These are phyloP conservation scores for Todiramphus saurophagus DNA, from an alignment of 2,113 vertebrate species.

Conservation along the genomic window DNA sequence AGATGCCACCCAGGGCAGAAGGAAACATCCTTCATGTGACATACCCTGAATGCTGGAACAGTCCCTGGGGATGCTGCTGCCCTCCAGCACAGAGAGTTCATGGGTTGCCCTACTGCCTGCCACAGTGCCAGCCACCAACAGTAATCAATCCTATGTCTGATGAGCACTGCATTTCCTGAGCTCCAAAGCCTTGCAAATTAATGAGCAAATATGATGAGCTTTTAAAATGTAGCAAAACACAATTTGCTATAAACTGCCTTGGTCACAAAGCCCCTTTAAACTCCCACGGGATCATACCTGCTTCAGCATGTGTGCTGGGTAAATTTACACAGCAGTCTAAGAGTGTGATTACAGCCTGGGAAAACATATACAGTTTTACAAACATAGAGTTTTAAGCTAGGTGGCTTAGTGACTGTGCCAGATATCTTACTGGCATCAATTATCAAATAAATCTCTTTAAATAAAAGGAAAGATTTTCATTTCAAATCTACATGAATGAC, in stretches of 20 bases:
- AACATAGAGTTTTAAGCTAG: not conserved
- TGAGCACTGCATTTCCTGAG: not conserved
- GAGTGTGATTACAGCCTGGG: not conserved
- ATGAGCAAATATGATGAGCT: not conserved
- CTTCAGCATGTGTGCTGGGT: not conserved
- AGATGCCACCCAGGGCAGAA: not conserved
- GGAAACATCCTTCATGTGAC: not conserved
- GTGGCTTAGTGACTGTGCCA: not conserved
- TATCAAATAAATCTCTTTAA: not conserved
- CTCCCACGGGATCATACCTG: not conserved
- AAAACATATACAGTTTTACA: not conserved
- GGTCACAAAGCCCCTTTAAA: not conserved
- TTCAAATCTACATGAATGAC: not conserved
- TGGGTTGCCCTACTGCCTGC: not conserved
- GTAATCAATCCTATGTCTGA: not conserved
- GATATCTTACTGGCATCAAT: not conserved
- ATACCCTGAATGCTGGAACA: accelerated
- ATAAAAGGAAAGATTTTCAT: not conserved
- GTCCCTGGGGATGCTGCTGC: not conserved
- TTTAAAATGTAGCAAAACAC: not conserved
- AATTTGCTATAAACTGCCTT: not conserved
- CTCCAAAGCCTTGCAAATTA: not conserved
- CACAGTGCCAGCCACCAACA: accelerated
- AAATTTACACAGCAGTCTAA: constrained; percentile 16
- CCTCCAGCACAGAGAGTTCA: not conserved